Evolutionary conservation across 2,888 invertebrate genomes (phyloP).

Genomic region (Polymixis flavicincta): DNA sequence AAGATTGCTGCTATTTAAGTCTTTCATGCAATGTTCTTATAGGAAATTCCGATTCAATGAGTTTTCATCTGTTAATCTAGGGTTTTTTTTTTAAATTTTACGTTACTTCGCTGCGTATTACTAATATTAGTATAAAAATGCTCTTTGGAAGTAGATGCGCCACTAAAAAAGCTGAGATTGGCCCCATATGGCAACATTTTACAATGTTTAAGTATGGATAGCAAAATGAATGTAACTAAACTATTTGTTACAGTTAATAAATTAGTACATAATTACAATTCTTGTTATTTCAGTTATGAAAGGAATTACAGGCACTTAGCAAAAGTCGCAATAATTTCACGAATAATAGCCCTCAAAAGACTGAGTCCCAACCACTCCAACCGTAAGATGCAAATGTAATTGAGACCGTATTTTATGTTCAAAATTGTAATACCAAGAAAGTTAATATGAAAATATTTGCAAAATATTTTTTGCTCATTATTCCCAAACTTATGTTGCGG

Average conservation of each 20-base stretch:
- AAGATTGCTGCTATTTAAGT: slow-evolving; percentile 28
- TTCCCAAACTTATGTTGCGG: slow-evolving; percentile 41
- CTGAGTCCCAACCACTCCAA: slow-evolving; percentile 14
- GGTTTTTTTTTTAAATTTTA: neutral
- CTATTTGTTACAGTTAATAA: neutral
- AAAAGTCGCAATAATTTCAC: neutral
- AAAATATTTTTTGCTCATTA: slow-evolving; percentile 42
- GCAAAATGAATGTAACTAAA: neutral
- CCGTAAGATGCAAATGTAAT: slow-evolving; percentile 45
- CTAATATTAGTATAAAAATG: neutral
- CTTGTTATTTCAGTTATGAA: neutral
- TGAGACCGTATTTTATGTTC: slow-evolving; percentile 20
- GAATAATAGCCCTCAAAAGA: neutral
- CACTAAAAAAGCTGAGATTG: neutral
- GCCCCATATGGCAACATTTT: neutral
- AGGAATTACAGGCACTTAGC: neutral
- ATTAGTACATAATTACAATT: neutral
- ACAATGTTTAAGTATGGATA: neutral
- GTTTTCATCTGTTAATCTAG: neutral
- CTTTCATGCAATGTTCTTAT: neutral
- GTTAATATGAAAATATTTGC: slow-evolving; percentile 46
- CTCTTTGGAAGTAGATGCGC: neutral
- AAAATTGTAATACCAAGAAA: slow-evolving; percentile 19
- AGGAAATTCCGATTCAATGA: neutral
- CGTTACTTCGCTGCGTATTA: neutral